Conservation (phyloP, 2,888 invertebrate species). For the Drosophila koepferae region DNA sequence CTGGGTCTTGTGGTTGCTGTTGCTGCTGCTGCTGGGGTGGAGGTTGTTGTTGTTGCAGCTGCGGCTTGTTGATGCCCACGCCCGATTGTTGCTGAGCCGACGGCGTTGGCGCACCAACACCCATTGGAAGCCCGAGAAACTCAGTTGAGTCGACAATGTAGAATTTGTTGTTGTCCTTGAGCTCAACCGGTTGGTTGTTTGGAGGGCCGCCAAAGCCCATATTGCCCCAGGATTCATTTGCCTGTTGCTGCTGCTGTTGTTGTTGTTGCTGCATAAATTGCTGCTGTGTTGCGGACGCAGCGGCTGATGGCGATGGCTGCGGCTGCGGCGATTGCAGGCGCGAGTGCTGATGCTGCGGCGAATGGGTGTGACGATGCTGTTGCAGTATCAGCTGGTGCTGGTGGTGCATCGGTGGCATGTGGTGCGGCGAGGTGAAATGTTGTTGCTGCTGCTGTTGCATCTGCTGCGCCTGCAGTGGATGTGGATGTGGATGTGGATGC, state of each 20-base stretch:
- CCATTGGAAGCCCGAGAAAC: conserved; percentile 85
- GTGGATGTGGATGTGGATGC: conserved; percentile 65
- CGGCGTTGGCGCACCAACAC: conserved; percentile 70
- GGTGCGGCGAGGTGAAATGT: conserved; percentile 80
- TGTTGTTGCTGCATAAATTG: conserved; percentile 60
- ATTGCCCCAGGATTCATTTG: conserved; percentile 69
- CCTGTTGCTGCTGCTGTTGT: conserved; percentile 59
- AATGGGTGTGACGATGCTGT: conserved; percentile 79
- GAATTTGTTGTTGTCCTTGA: conserved; percentile 84
- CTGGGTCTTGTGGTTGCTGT: conserved; percentile 78
- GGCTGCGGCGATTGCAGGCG: conserved; percentile 82
- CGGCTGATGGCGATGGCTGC: conserved; percentile 72
- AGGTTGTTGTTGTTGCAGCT: conserved; percentile 67
- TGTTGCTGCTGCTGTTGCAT: conserved; percentile 66
- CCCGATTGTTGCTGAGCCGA: conserved; percentile 43
- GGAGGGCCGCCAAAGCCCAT: conserved; percentile 68
- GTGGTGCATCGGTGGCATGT: conserved; percentile 79
- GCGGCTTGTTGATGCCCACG: conserved; percentile 45
- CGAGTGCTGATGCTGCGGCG: conserved; percentile 82
- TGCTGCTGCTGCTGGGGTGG: conserved; percentile 75
- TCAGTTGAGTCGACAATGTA: conserved; percentile 84
- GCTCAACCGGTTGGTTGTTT: conserved; percentile 68
- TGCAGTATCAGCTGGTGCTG: conserved; percentile 75
- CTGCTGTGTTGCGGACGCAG: conserved; percentile 47
- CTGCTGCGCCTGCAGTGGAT: conserved; percentile 71